Evolutionary conservation across 1,140 invertebrate species (phyloP), one percentile per base, ranked within the genome.

Genomic region (Megathymus violae): DNA sequence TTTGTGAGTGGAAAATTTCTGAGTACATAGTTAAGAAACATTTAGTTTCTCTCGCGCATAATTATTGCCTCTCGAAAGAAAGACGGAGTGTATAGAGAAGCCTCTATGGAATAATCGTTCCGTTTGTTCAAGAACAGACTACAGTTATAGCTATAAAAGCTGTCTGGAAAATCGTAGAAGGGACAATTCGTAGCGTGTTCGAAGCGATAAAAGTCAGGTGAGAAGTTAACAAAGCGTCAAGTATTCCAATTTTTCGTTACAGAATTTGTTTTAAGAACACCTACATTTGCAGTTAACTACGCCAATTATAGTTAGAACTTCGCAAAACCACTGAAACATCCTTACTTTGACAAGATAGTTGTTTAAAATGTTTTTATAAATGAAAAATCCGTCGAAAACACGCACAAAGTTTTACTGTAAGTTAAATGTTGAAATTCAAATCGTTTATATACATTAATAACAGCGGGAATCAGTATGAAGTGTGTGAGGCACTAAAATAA

Each of bases 391-490:
- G 10, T 58, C 56, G 62, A 79, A 79, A 79, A 76, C 69, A 69
- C 64, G 43, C 64, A 46, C 40, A 48, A 48, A 58, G 61, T 72
- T 73, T 68, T 71, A 78, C 78, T 71, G 69, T n/a, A n/a, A 62
- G 64, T 71, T 74, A 69, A 77, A 71, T 70, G 67, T 75, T 60
- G 52, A 64, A 38, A 74, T 71, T 73, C 59, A 79, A 77, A 78
- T 72, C 71, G 70, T 72, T 73, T n/a, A n/a, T 71, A 63, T 71
- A 63, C 67, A 75, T 69, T 80, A 83, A 77, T 79, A 74, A 72
- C 65, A 78, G 71, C 62, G 73, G 69, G 74, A 81, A 76, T 84
- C 79, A 76, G 64, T 76, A 73, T 70, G 44, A 69, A 58, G 50
- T 65, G 65, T 72, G 41, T 51, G 69, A 36, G 48, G 17, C 16